A percentile compares a stretch with the other conserved stretches of the same genome.
Conservation (phyloP, 2,888 invertebrate species). For the Proisotoma minuta region DNA sequence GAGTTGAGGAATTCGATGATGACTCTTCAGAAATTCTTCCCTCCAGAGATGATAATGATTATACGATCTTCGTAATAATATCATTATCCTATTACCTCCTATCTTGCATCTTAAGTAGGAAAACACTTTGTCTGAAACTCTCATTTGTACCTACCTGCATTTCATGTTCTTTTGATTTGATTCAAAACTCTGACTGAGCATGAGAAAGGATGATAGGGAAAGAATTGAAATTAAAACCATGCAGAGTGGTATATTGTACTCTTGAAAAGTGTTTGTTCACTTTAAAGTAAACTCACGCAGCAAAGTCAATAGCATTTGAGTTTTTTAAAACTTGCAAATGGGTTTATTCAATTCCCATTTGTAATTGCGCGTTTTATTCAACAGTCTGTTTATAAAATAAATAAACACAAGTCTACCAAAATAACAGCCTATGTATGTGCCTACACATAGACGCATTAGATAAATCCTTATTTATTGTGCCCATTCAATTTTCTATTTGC, state of each 20-base stretch:
- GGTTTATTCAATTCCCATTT: no score
- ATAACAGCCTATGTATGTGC: no score
- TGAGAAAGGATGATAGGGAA: no score
- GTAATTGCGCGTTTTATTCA: no score
- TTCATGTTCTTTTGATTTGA: neutral
- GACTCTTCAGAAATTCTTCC: slow-evolving; percentile 17
- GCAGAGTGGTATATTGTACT: neutral
- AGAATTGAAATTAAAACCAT: neutral
- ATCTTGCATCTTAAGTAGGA: slow-evolving; percentile 2
- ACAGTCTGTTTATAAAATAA: neutral
- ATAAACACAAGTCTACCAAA: neutral
- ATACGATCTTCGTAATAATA: slow-evolving; percentile 16
- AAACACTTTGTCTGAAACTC: neutral
- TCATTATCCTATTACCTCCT: slow-evolving; percentile 14
- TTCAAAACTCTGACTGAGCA: neutral
- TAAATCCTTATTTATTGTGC: no score
- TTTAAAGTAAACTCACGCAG: no score
- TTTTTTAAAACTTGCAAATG: no score
- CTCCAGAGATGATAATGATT: slow-evolving; percentile 20
- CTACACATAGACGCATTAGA: no score
- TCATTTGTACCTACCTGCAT: neutral
- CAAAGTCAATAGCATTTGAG: no score
- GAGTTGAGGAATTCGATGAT: slow-evolving; percentile 19
- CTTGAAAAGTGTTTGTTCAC: no score
- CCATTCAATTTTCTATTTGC: no score